Evolutionary conservation across 2,888 invertebrate genomes (phyloP).

Genomic region (Trileptium ribeirensis): DNA sequence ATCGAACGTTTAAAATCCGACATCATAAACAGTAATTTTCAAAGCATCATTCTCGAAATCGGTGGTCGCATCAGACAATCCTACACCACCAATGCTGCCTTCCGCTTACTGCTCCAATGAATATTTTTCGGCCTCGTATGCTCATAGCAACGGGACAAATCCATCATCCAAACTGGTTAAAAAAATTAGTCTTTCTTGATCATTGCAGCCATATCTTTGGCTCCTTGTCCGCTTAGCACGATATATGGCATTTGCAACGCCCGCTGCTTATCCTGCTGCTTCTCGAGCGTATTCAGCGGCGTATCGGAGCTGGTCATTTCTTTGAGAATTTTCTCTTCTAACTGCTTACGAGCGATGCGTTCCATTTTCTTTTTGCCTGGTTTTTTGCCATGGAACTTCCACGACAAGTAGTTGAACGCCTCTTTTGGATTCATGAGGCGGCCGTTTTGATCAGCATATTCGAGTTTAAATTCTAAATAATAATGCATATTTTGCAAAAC

Average conservation of each 20-base stretch:
- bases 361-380: constrained; percentile 97
- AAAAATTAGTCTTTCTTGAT: neutral
- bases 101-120: no score
- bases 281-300: constrained; percentile 83
- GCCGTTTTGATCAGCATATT: constrained; percentile 94
- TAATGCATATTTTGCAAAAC: no score
- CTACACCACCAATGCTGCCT: no score
- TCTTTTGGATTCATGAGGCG: constrained; percentile 85
- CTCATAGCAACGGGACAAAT: no score
- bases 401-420: constrained; percentile 78
- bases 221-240: constrained; percentile 69
- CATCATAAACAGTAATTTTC: no score
- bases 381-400: constrained; percentile 98
- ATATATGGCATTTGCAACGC: constrained; percentile 86
- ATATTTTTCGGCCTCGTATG: no score
- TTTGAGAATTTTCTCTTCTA: constrained; percentile 71
- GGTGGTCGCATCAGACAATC: no score
- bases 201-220: constrained; percentile 28
- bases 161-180: no score
- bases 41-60: no score
- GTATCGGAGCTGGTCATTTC: constrained; percentile 58
- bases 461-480: constrained; percentile 68
- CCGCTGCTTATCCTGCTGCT: constrained; percentile 89
- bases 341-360: constrained; percentile 84
- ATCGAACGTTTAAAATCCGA: no score